These are phyloP conservation scores for Xenopus borealis DNA, from an alignment of 2,113 vertebrate genomes.

Conservation along the genomic window DNA sequence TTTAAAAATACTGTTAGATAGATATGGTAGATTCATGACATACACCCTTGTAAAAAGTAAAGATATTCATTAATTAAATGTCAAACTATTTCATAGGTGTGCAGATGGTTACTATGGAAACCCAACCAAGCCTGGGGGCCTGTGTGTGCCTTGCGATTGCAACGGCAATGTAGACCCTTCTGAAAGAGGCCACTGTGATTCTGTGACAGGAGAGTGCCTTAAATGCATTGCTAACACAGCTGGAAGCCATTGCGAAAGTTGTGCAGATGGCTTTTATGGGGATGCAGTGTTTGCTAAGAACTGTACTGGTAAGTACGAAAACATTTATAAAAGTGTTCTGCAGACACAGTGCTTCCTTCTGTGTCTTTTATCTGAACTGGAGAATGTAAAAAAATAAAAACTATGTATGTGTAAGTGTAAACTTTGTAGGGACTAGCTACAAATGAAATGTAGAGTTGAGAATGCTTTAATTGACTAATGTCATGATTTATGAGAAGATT, in stretches of 20 bases:
- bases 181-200: conserved; percentile 75
- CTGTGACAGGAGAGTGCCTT: conserved; percentile 77
- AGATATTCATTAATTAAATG: too few species aligned
- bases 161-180: conserved; percentile 73
- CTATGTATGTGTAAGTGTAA: too few species aligned
- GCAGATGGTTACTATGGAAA: conserved; percentile 85
- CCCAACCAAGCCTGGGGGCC: conserved; percentile 71
- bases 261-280: conserved; percentile 79
- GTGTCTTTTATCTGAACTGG: too few species aligned
- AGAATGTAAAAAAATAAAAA: too few species aligned
- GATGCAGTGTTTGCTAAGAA: conserved; percentile 76
- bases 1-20: too few species aligned
- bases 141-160: conserved; percentile 79
- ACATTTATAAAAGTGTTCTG: neutral
- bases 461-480: too few species aligned
- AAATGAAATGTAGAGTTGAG: too few species aligned
- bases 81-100: conserved; percentile 68
- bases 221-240: conserved; percentile 77
- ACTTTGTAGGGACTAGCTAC: too few species aligned
- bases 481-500: too few species aligned
- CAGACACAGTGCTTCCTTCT: neutral
- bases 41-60: too few species aligned
- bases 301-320: conserved; percentile 71
- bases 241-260: conserved; percentile 79
- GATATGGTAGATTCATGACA: too few species aligned